Evolutionary conservation across 2,113 vertebrate species (phyloP).

Genomic region (Nycticebus coucang): DNA sequence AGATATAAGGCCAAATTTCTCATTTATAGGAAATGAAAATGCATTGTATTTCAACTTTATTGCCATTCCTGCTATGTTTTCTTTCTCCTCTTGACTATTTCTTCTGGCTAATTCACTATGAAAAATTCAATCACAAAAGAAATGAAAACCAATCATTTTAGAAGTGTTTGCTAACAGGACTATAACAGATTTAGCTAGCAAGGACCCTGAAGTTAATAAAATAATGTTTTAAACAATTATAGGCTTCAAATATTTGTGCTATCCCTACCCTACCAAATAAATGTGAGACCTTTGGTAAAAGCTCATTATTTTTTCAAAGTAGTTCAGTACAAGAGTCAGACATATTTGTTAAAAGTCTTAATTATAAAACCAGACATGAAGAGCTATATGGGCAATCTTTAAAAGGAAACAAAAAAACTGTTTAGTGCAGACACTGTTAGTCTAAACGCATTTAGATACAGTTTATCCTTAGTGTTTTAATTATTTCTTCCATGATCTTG

Average conservation of each 20-base stretch:
- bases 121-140: neutral
- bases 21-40: neutral
- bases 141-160: neutral
- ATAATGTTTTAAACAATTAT: neutral
- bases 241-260: conserved; percentile 38
- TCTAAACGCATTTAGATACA: neutral
- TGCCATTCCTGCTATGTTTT: neutral
- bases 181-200: conserved; percentile 34
- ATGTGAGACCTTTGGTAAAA: neutral
- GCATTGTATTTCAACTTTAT: neutral
- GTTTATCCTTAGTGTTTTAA: neutral
- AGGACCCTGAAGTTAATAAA: neutral
- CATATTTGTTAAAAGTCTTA: conserved; percentile 34
- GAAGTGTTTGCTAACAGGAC: neutral
- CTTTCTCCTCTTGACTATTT: neutral
- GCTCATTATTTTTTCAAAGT: neutral
- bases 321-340: conserved; percentile 34
- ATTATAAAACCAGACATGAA: conserved; percentile 40
- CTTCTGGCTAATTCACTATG: neutral
- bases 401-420: conserved; percentile 15
- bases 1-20: neutral
- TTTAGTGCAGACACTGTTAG: neutral
- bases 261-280: neutral
- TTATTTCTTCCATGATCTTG: conserved; percentile 26
- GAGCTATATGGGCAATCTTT: neutral